phyloP scores from a whole-genome alignment of 2,888 invertebrate genomes.

The Neoscelio sp. region DNA sequence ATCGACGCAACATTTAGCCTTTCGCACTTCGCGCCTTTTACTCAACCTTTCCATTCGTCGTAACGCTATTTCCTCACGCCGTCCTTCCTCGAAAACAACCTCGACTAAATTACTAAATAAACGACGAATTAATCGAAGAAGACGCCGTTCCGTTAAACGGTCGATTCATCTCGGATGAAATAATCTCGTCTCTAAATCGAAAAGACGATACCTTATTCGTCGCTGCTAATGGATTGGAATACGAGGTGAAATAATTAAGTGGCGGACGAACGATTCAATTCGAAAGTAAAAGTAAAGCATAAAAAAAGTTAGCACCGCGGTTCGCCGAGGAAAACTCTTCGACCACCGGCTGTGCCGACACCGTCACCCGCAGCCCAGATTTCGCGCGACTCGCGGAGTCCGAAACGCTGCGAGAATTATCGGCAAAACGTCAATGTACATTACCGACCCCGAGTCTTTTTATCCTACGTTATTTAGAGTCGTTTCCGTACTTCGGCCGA shows the following conservation, averaged over 20 bases:
- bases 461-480: conserved; percentile 62
- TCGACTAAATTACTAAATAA: too few relatives aligned
- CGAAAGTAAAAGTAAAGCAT: conserved; percentile 13
- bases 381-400: conserved; percentile 46
- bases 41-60: too few relatives aligned
- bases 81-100: too few relatives aligned
- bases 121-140: too few relatives aligned
- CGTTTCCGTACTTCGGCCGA: conserved; percentile 39
- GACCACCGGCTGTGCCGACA: conserved; percentile 50
- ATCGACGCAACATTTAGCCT: too few relatives aligned
- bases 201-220: not conserved
- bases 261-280: conserved; percentile 31
- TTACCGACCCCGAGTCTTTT: conserved; percentile 71
- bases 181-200: conserved; percentile 12
- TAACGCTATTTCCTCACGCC: conserved; percentile 44
- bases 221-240: not conserved
- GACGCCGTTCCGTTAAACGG: conserved; percentile 31
- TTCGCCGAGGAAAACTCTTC: conserved; percentile 55
- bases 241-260: conserved; percentile 44
- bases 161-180: conserved; percentile 11
- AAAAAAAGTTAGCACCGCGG: conserved; percentile 21
- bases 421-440: conserved; percentile 80
- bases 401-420: conserved; percentile 77
- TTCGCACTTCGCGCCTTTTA: too few relatives aligned
- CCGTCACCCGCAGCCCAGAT: conserved; percentile 58